Evolutionary conservation across 1,140 invertebrate species (phyloP).

Genomic region (Trinorchestia longiramus): DNA sequence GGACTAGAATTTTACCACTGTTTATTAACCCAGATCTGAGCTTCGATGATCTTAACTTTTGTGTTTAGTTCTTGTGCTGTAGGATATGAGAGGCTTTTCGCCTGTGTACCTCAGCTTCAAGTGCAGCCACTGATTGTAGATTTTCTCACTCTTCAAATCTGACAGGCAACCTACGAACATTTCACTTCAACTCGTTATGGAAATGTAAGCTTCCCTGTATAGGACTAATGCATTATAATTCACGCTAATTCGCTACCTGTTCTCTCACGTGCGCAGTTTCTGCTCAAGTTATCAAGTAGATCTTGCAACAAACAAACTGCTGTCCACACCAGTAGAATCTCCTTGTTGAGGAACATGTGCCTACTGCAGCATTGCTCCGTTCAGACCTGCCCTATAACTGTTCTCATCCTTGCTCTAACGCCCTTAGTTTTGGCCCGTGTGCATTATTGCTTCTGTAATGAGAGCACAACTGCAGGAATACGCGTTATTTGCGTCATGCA

Average conservation of each 20-base stretch:
- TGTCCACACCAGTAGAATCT: background rate
- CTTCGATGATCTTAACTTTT: background rate
- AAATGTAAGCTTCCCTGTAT: too few relatives aligned
- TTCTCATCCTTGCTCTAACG: background rate
- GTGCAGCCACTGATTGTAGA: too few relatives aligned
- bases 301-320: background rate
- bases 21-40: background rate
- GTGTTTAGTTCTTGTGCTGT: too few relatives aligned
- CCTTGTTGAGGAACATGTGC: background rate
- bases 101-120: too few relatives aligned
- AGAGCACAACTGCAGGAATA: background rate
- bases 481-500: background rate
- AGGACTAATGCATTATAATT: too few relatives aligned
- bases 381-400: background rate
- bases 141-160: too few relatives aligned
- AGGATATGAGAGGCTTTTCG: too few relatives aligned
- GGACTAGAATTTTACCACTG: background rate
- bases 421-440: background rate
- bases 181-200: too few relatives aligned
- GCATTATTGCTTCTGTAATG: constrained; percentile 19
- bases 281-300: background rate
- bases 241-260: too few relatives aligned
- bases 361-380: too few relatives aligned
- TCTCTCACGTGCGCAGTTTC: background rate
- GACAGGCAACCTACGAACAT: too few relatives aligned